Percentiles rank a stretch among this genome's conserved stretches.
phyloP scores from a whole-genome alignment of 2,797 vertebrate genomes.

The Parambassis ranga region DNA sequence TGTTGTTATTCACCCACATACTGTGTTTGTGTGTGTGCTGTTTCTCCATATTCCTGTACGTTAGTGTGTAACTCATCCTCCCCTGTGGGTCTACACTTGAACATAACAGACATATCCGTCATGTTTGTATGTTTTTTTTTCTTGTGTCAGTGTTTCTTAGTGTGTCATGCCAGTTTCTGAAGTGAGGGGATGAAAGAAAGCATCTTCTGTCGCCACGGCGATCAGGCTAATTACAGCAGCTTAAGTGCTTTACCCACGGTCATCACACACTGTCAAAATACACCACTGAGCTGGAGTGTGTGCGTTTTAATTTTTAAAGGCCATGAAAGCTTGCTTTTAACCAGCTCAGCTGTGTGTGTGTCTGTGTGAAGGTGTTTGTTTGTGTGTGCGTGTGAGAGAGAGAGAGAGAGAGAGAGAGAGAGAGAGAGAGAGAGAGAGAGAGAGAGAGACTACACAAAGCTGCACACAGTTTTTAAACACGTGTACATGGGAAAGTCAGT shows the following conservation, averaged over 20 bases:
- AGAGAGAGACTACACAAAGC: too few species aligned
- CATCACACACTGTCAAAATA: constrained; percentile 81
- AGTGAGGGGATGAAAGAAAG: constrained; percentile 79
- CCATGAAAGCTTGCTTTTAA: constrained; percentile 63
- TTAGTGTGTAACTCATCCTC: constrained; percentile 21
- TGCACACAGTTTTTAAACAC: constrained; percentile 27
- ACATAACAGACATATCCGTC: constrained; percentile 31
- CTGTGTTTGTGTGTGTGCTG: constrained; percentile 5
- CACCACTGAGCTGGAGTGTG: constrained; percentile 63
- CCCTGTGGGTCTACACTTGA: constrained; percentile 12
- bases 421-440: too few species aligned
- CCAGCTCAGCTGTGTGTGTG: constrained; percentile 40
- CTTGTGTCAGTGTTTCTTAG: constrained; percentile 48
- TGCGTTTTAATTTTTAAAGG: constrained; percentile 67
- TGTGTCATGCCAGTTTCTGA: constrained; percentile 74
- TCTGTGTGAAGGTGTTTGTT: too few species aligned
- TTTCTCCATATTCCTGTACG: constrained; percentile 6
- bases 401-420: too few species aligned
- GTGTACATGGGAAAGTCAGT: constrained; percentile 33
- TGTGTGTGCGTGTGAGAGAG: too few species aligned
- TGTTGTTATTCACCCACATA: constrained; percentile 17
- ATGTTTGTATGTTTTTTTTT: constrained; percentile 47
- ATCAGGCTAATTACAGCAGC: constrained; percentile 84
- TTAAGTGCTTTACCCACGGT: constrained; percentile 85
- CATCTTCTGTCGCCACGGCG: constrained; percentile 78